Conservation (phyloP, 1,140 invertebrate genomes). For the Zophobas atratus region DNA sequence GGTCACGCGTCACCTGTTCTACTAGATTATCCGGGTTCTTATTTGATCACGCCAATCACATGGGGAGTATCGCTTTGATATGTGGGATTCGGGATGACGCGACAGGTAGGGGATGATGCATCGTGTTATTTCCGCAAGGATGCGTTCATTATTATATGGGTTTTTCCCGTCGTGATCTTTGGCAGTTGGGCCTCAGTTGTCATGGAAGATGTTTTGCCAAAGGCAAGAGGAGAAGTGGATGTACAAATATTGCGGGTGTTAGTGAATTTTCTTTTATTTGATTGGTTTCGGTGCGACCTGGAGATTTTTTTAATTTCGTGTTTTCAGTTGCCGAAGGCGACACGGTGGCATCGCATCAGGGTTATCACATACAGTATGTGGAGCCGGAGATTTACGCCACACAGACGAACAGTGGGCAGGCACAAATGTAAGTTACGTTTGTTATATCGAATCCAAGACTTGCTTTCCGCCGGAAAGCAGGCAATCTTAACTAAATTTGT, state of each 20-base stretch:
- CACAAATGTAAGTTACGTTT: constrained; percentile 76
- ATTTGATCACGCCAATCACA: constrained; percentile 48
- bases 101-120: constrained; percentile 40
- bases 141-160: constrained; percentile 12
- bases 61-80: constrained; percentile 5
- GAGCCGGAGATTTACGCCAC: constrained; percentile 75
- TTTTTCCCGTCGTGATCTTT: constrained; percentile 10
- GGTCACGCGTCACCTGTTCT: constrained; percentile 58
- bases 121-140: constrained; percentile 26
- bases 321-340: constrained; percentile 70
- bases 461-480: too few species aligned
- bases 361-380: constrained; percentile 81
- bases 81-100: constrained; percentile 8
- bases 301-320: constrained; percentile 34
- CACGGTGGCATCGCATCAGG: constrained; percentile 69
- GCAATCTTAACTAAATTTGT: too few species aligned
- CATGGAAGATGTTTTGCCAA: constrained; percentile 17
- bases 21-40: constrained; percentile 58
- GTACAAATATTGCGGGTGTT: constrained; percentile 15
- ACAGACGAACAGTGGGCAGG: constrained; percentile 68
- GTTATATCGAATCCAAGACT: too few species aligned
- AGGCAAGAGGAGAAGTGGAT: constrained; percentile 2
- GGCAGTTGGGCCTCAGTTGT: background rate
- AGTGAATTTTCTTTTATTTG: background rate
- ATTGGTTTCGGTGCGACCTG: background rate